Evolutionary conservation across 1,140 invertebrate genomes (phyloP).

Genomic region (Ceratina calcarata): DNA sequence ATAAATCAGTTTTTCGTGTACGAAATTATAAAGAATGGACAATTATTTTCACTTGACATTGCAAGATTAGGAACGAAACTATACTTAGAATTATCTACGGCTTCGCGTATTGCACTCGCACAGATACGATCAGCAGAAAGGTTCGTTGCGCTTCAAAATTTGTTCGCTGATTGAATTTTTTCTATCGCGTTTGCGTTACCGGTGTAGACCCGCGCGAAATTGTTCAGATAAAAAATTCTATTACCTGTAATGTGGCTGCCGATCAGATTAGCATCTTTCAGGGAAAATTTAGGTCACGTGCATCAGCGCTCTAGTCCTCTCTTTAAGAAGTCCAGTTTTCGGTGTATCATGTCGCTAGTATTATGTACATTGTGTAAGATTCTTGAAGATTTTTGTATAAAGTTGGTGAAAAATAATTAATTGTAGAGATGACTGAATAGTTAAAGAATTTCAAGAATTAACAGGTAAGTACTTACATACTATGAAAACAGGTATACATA

Average conservation of each 20-base stretch:
- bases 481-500: too few species aligned
- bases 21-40: too few species aligned
- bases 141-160: slow-evolving; percentile 30
- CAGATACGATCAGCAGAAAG: slow-evolving; percentile 46
- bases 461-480: too few species aligned
- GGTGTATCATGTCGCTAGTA: not conserved
- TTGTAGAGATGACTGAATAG: too few species aligned
- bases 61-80: slow-evolving; percentile 7
- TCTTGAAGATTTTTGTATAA: too few species aligned
- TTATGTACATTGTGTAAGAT: too few species aligned
- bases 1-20: too few species aligned
- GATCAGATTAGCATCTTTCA: slow-evolving; percentile 27
- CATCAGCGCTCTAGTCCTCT: not conserved
- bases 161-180: slow-evolving; percentile 26
- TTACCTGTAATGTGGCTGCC: slow-evolving; percentile 33
- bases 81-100: slow-evolving; percentile 11
- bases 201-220: slow-evolving; percentile 31
- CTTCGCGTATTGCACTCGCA: slow-evolving; percentile 8
- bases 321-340: not conserved
- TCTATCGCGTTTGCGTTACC: not conserved
- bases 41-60: too few species aligned
- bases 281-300: slow-evolving; percentile 38
- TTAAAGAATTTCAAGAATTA: too few species aligned
- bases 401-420: too few species aligned
- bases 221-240: slow-evolving; percentile 50